Conservation (phyloP, 1,140 invertebrate species). For the Drosophila miranda region DNA sequence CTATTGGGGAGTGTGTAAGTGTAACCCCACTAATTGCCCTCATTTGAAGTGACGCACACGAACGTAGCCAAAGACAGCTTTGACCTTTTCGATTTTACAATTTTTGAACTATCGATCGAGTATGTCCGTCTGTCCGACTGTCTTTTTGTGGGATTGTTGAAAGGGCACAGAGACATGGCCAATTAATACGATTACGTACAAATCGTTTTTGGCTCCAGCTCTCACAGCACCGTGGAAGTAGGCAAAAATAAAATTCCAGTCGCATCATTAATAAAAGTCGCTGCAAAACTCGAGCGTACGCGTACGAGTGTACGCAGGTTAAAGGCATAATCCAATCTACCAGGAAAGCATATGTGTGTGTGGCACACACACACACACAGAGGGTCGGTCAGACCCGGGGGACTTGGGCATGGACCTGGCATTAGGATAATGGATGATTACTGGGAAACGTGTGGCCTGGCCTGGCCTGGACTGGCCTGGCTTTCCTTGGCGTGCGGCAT, state of each 20-base stretch:
- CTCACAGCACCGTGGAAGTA: conserved; percentile 12
- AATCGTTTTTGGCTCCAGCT: conserved; percentile 47
- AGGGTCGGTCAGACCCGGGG: conserved; percentile 38
- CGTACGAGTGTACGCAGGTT: conserved; percentile 43
- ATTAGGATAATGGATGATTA: conserved; percentile 81
- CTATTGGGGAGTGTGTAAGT: conserved; percentile 1
- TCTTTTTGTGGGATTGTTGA: conserved; percentile 1
- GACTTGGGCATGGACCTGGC: conserved; percentile 62
- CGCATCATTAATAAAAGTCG: conserved; percentile 74
- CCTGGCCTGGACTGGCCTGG: conserved; percentile 3
- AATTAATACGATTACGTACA: conserved; percentile 67
- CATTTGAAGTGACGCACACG: conserved; percentile 30
- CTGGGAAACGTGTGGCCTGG: conserved; percentile 70
- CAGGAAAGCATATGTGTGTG: conserved; percentile 1
- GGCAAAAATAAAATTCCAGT: conserved; percentile 44
- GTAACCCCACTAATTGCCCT: conserved; percentile 13
- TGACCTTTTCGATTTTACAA: conserved; percentile 56
- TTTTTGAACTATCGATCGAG: conserved; percentile 63
- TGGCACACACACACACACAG: conserved; percentile 30
- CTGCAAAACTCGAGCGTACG: conserved; percentile 26
- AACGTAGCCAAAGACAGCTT: neutral
- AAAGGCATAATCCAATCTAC: conserved; percentile 70
- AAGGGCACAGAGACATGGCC: conserved; percentile 34
- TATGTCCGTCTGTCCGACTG: conserved; percentile 5
- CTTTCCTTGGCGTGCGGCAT: conserved; percentile 48